Evolutionary conservation across 2,113 vertebrate genomes (phyloP).

Genomic region (Petroica traversi): DNA sequence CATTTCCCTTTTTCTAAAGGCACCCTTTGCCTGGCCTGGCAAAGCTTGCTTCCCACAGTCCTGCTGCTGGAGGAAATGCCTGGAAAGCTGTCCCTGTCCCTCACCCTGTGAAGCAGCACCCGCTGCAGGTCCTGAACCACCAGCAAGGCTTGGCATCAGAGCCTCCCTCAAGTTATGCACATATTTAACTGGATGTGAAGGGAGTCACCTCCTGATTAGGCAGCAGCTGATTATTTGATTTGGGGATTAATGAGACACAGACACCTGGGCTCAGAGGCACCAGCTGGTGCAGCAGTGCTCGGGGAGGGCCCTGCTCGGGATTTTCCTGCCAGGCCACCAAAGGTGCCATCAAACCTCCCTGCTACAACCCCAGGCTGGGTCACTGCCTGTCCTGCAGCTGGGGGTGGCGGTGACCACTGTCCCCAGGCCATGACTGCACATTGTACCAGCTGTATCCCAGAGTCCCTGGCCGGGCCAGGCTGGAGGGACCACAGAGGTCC

Average conservation of each 20-base stretch:
- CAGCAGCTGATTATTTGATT: not conserved
- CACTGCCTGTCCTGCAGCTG: not conserved
- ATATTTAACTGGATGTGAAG: not conserved
- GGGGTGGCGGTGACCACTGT: accelerated
- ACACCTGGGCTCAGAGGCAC: not conserved
- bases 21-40: not conserved
- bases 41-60: not conserved
- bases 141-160: not conserved
- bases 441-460: accelerated
- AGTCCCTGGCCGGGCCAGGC: not conserved
- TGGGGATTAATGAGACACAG: not conserved
- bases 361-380: not conserved
- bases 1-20: not conserved
- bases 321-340: no score
- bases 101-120: not conserved
- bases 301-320: accelerated
- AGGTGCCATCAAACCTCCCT: not conserved
- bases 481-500: accelerated
- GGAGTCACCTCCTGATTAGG: not conserved
- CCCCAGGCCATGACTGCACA: not conserved
- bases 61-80: not conserved
- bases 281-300: not conserved
- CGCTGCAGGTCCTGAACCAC: accelerated
- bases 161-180: not conserved
- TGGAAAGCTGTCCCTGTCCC: not conserved